Evolutionary conservation across 2,113 vertebrate species (phyloP), one percentile per base, ranked within the genome.

Genomic region (Notothenia rossii): DNA sequence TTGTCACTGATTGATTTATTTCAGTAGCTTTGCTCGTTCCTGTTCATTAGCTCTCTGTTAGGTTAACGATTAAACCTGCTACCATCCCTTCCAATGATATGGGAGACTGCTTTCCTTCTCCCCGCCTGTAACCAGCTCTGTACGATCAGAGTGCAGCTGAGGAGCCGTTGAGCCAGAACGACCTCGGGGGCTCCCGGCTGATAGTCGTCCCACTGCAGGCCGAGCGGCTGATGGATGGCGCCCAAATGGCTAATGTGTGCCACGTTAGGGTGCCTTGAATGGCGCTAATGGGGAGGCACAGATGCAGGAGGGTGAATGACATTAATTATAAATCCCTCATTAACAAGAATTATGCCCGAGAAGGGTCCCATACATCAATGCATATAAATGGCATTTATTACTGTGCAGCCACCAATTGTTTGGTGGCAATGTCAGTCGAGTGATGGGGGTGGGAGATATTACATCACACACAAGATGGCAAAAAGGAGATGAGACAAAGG

Each of bases 31-130:
- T 72, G 36, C 54, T 61, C 72, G 62, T 72, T 79, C 58, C 54
- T 18, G 8, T 15, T 81, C 84, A 83, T 87, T 83, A 85, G 29
- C 4, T 15, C 2, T 20, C 17, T 67, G 20, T 75, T 55, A 5
- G 46, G 75, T 84, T 83, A 85, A 82, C 17, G 66, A 86, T 72
- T 88, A 88, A 77, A 49, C 77, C 75, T 1, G 17, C 67, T 6
- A 7, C 46, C 62, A 29, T 55, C 51, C 50, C 70, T 10, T 6
- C 7, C 79, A 43, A 8, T 40, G 60, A 75, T 49, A 62, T 0
- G 36, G 51, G 14, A 66, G 18, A 79, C 48, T 36, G 50, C 20
- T 62, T 79, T 72, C 20, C 62, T 54, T 13, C 62, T 48, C 20
- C 49, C 17, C 5, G 67, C 8, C 46, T 20, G 67, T 79, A 70